Evolutionary conservation across 1,140 invertebrate genomes (phyloP), one percentile per base, ranked within the genome.

Genomic region (Phortica variegata): DNA sequence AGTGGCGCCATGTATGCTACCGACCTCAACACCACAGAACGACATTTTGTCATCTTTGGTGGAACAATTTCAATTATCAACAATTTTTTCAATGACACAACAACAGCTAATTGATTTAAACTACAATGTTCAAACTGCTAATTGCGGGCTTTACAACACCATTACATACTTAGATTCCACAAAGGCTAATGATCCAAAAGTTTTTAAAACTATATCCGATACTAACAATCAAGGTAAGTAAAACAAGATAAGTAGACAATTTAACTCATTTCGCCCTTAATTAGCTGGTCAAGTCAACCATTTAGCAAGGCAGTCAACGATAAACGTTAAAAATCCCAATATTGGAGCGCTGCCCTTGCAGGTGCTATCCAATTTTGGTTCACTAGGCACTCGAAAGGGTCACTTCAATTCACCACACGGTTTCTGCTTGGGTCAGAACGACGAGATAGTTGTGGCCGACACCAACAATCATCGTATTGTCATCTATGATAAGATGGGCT

Each of bases 381-480:
- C 92, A 54, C 79, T 97, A 39, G 95, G 95, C 29, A 87, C 90
- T 37, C 86, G 87, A 19, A 93, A 93, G 73, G 88, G 90, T 7
- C 93, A 97, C 76, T 96, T 98, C 59, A 96, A 94, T 77, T 96
- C 94, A 10, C 95, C 95, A 1, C 94, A 97, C 79, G 95, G 95
- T 39, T 98, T 97, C 79, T 97, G 95, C 75, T 80, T 98, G 29
- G 94, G 94, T 18, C 81, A 87, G 33, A 91, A 96, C 66, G 93
- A 97, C 79, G 93, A 96, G 65, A 93, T 95, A 60, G 91, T 97
- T 60, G 91, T 94, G 15, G 94, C 94, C 15, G 95, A 97, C 76
- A 97, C 95, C 0, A 95, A 96, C 75, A 97, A 97, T 77, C 93
- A 97, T 79, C 85, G 93, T 43, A 93, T 97, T 66, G 90, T 93